Base-by-base conservation (phyloP, 2,888 invertebrate genomes). In the Crioceris asparagi region DNA sequence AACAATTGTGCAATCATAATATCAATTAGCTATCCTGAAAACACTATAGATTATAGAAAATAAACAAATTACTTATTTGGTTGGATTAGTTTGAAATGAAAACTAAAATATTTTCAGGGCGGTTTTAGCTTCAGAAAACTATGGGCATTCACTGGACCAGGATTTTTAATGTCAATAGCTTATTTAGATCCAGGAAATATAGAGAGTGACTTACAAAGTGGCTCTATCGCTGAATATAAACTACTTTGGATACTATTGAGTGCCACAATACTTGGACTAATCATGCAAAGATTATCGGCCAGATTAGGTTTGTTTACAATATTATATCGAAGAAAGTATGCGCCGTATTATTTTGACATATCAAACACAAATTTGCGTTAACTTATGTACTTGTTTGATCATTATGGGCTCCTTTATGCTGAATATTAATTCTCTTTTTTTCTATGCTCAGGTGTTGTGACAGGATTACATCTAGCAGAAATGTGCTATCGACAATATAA, bases 141-240 rank as follows among this genome's bases (percentile, higher is more conserved):
- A 65, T 90, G 87, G 88, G 85, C 87, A 14, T 91, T 88, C 60
- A 87, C 87, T 0, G 91, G 91, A 3, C 91, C 91, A 10, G 90
- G 90, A 18, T 90, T 90, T 63, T 68, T 91, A 36, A 91, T 91
- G 88, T 86, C 86, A 49, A 90, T 91, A 54, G 90, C 90, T 10
- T 91, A 88, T 62, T 66, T 91, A 38, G 90, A 91, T 66, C 90
- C 90, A 10, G 90, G 91, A 39, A 92, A 91, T 60, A 87, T 91
- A 50, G 88, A 91, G 67, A 86, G 87, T 29, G 90, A 92, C 68
- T 67, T 92, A 23, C 84, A 86, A 60, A 83, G 84, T 15, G 91
- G 90, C 38, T 72, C 81, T 5, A 64, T 75, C 10, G 90, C 87
- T 5, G 72, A 75, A 57, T 90, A 85, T 61, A 79, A 77, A 66